Evolutionary conservation across 2,888 invertebrate genomes (phyloP), one percentile per base, ranked within the genome.

Genomic region (Sphaerophoria rueppellii): DNA sequence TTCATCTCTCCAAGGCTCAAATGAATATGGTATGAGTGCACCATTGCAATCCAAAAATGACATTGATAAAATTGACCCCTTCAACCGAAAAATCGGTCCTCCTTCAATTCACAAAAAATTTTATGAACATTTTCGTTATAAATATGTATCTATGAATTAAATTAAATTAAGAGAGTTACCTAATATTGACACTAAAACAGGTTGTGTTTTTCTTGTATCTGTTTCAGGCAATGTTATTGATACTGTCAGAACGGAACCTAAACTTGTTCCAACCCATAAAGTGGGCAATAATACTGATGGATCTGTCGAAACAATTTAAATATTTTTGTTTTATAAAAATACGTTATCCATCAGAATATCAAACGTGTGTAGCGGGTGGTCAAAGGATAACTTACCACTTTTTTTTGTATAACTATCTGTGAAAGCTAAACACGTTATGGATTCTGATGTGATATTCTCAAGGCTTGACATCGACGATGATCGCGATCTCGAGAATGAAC

Each of bases 391-490:
- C 93, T 93, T 92, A 98, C 98, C 98, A 93, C 96, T 96, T 94
- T 97, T 98, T 93, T 96, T 96, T 86, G 97, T 96, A 93, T 96
- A 98, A 88, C 98, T 97, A 93, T 99, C 99, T 88, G 97, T 97
- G 93, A 99, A 99, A 89, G 96, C 96, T 93, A 99, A 95, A 93
- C 97, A 98, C 93, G 98, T 98, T 90, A 99, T 96, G 91, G 98
- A 96, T 93, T 99, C 99, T 89, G 97, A 96, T 90, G 96, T 96
- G 93, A 98, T 98, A 94, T 98, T 98, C 93, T 99, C 98, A 91
- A 99, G 94, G 92, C 98, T 98, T 90, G 98, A 98, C 96, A 98
- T 98, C 93, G 98, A 98, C 92, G 98, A 98, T 92, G 98, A 98
- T 90, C 98, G 95, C 88, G 98, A 99, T 92, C 98, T 95, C 90